phyloP scores from a whole-genome alignment of 2,888 invertebrate species.

The Aphelenchoides bicaudatus region DNA sequence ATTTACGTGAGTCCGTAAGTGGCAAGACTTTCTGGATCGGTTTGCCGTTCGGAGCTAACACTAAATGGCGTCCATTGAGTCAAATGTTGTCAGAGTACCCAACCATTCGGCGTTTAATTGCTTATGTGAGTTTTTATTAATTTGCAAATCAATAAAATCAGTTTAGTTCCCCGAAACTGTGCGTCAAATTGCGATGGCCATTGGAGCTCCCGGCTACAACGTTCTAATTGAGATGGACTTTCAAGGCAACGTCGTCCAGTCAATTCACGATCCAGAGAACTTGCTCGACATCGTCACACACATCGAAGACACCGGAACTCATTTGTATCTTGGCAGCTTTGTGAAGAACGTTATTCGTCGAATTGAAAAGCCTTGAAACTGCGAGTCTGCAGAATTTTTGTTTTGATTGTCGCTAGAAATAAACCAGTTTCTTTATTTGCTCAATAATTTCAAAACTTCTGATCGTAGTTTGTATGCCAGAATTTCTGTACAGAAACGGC shows the following conservation, averaged over 20 bases:
- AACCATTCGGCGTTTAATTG: neutral
- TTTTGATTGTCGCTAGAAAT: neutral
- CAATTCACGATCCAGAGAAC: constrained; percentile 10
- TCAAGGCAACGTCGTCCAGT: constrained; percentile 13
- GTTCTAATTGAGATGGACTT: constrained; percentile 20
- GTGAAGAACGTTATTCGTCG: neutral
- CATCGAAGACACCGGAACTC: constrained; percentile 19
- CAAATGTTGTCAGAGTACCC: constrained; percentile 15
- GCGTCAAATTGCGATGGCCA: neutral
- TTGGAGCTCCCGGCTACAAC: neutral
- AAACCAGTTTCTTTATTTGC: neutral
- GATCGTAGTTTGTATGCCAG: neutral
- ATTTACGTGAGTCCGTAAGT: neutral
- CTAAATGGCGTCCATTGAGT: neutral
- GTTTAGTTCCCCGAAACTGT: neutral
- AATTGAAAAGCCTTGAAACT: constrained; percentile 9
- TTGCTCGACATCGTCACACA: neutral
- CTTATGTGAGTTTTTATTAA: neutral
- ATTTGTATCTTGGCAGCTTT: constrained; percentile 10
- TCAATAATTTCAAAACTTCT: neutral
- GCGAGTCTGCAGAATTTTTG: neutral
- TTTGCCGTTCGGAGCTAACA: neutral
- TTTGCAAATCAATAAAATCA: neutral
- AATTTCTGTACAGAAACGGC: neutral
- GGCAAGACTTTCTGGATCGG: constrained; percentile 18